Evolutionary conservation across 2,797 vertebrate species (phyloP).

Genomic region (Gymnoscopelus braueri): DNA sequence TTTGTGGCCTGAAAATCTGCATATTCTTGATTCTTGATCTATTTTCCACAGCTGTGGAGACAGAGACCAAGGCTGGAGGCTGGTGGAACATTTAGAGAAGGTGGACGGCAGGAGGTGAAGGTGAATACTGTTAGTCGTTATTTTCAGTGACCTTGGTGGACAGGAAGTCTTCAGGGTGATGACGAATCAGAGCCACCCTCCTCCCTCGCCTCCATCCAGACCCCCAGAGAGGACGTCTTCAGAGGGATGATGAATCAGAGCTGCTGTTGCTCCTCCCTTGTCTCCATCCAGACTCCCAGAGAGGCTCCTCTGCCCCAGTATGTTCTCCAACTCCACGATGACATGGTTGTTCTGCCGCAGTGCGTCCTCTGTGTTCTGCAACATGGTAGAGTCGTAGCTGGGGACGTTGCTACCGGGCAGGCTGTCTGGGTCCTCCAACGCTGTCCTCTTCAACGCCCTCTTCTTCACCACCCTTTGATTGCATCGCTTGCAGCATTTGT

Average conservation of each 20-base stretch:
- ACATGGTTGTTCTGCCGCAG: slow-evolving; percentile 59
- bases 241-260: too few species aligned
- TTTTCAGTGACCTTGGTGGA: too few species aligned
- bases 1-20: too few species aligned
- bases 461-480: slow-evolving; percentile 5
- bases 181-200: too few species aligned
- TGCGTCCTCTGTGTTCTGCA: background rate
- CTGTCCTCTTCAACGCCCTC: slow-evolving; percentile 31
- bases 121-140: too few species aligned
- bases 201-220: slow-evolving; percentile 46
- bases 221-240: too few species aligned
- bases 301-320: slow-evolving; percentile 32
- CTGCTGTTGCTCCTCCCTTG: slow-evolving; percentile 67
- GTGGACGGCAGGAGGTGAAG: background rate
- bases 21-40: too few species aligned
- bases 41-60: too few species aligned
- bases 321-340: slow-evolving; percentile 64
- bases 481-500: background rate
- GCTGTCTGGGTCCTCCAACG: slow-evolving; percentile 38
- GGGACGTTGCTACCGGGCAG: slow-evolving; percentile 4
- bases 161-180: too few species aligned
- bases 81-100: too few species aligned
- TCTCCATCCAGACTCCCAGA: slow-evolving; percentile 67
- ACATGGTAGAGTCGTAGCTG: slow-evolving; percentile 2
- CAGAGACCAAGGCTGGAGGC: too few species aligned